Evolutionary conservation across 2,888 invertebrate genomes (phyloP), one percentile per base, ranked within the genome.

Genomic region (Oscheius sp.): DNA sequence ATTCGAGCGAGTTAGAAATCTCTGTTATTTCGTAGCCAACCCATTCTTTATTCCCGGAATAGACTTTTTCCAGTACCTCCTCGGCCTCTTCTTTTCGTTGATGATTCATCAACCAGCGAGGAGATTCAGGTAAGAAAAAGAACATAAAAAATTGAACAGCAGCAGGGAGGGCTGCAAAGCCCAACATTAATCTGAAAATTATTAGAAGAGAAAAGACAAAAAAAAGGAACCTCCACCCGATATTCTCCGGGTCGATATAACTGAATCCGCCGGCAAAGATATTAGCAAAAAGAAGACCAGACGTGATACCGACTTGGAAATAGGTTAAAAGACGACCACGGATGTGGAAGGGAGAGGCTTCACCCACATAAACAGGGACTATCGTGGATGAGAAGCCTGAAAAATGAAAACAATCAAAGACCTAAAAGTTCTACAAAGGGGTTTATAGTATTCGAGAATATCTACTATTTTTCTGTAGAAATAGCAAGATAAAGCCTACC

Each of bases 211-310:
- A n/a, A n/a, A n/a, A n/a, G n/a, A n/a, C n/a, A n/a, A n/a, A n/a
- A n/a, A n/a, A n/a, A n/a, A n/a, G n/a, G n/a, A 24, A 73, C 89
- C 89, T 88, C 89, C 90, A 90, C 14, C 89, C 89, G 73, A 87
- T 81, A 20, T 78, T 68, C n/a, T 57, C 47, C 3, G 79, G 71
- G 44, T 77, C 72, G 63, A 87, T 84, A 63, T 87, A 87, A 70
- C 87, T 87, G 77, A 90, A 89, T 2, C 82, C 83, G 9, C 89
- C 89, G 74, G 87, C 89, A n/a, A 62, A 38, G 22, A 59, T 76
- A 72, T 88, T 87, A 14, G 89, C 88, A 12, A 88, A 72, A 70
- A 88, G 87, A 81, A 89, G 88, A 17, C 90, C 90, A 17, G 87
- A 87, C 3, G 89, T 89, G 72, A 90, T 88, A 81, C 89, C 88